phyloP scores from a whole-genome alignment of 2,113 vertebrate species.

The Diglossa brunneiventris region DNA sequence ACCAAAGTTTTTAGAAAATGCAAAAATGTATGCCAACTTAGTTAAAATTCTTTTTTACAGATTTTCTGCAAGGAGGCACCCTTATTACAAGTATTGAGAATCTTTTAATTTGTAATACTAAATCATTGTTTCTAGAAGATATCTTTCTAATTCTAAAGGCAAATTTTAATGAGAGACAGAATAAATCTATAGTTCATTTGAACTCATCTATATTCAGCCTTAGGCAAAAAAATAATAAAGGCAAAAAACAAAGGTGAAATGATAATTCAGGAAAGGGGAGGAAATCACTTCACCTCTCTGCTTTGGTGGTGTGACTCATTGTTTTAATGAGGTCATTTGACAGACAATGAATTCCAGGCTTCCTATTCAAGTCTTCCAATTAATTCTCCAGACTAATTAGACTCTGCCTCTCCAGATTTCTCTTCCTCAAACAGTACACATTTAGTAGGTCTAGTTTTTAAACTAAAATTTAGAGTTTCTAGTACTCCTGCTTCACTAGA shows the following conservation, averaged over 20 bases:
- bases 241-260: constrained; percentile 1
- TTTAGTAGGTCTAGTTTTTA: neutral
- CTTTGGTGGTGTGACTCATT: neutral
- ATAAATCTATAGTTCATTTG: neutral
- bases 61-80: neutral
- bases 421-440: neutral
- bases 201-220: neutral
- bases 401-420: neutral
- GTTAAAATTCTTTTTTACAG: neutral
- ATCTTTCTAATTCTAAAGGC: constrained; percentile 2
- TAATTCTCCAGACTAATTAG: constrained; percentile 30
- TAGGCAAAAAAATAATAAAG: neutral
- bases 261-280: neutral
- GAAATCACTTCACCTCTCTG: neutral
- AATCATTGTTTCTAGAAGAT: neutral
- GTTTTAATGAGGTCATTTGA: constrained; percentile 36
- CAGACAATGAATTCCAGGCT: constrained; percentile 22
- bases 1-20: neutral
- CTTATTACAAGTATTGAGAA: neutral
- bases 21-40: neutral
- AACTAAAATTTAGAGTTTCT: neutral
- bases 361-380: constrained; percentile 17
- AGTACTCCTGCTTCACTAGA: neutral
- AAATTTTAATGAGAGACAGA: neutral
- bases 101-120: neutral